phyloP scores from a whole-genome alignment of 2,888 invertebrate genomes.

The Pheosia tremula region DNA sequence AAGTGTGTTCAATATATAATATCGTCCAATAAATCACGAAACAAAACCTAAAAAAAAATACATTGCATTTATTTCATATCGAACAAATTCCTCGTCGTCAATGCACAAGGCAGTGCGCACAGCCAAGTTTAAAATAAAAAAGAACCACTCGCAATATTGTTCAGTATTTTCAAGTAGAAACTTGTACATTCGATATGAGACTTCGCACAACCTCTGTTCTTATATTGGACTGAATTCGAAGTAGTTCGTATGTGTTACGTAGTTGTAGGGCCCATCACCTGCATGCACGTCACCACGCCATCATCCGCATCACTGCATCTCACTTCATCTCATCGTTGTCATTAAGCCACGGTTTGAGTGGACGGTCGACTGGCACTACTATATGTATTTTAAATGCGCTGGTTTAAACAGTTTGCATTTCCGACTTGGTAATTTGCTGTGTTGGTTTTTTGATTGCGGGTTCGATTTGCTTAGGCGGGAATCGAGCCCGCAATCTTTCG shows the following conservation, averaged over 20 bases:
- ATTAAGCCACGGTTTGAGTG: constrained; percentile 78
- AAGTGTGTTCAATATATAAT: not conserved
- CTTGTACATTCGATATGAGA: constrained; percentile 16
- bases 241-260: constrained; percentile 64
- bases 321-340: constrained; percentile 72
- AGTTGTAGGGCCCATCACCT: constrained; percentile 59
- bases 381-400: not conserved
- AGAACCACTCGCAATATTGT: constrained; percentile 1
- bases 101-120: not conserved
- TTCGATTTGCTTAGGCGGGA: no score
- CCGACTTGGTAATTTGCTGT: not conserved
- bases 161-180: constrained; percentile 1
- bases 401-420: not conserved
- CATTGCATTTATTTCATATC: no score
- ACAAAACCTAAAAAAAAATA: not conserved
- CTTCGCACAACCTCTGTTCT: constrained; percentile 30
- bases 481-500: no score
- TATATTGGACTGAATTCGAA: constrained; percentile 64
- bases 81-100: not conserved
- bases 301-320: constrained; percentile 83
- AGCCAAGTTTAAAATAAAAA: not conserved
- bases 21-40: not conserved
- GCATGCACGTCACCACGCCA: constrained; percentile 56
- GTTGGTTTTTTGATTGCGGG: not conserved
- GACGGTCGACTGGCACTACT: constrained; percentile 66